These are phyloP conservation scores for Boloria selene DNA, from an alignment of 2,888 invertebrate species.

Conservation along the genomic window DNA sequence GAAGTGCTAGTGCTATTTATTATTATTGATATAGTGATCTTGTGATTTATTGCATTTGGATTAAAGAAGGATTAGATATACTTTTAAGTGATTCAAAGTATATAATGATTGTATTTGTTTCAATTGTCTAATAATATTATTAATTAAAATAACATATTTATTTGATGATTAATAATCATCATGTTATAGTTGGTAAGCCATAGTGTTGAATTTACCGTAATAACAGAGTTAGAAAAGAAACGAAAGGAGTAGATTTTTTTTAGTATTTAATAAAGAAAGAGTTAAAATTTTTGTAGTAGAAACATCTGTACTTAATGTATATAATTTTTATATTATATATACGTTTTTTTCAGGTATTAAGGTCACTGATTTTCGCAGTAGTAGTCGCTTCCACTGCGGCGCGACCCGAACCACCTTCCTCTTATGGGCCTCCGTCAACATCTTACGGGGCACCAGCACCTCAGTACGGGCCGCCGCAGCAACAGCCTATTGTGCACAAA, in stretches of 20 bases:
- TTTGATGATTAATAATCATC: too few relatives aligned
- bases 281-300: too few relatives aligned
- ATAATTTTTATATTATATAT: conserved; percentile 3
- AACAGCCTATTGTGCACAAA: conserved; percentile 91
- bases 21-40: conserved; percentile 47
- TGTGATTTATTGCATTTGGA: conserved; percentile 3
- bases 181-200: too few relatives aligned
- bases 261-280: too few relatives aligned
- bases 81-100: neutral
- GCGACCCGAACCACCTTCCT: conserved; percentile 81
- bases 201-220: too few relatives aligned
- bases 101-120: neutral
- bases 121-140: too few relatives aligned
- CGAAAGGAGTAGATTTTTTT: too few relatives aligned
- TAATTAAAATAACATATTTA: too few relatives aligned
- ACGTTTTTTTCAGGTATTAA: conserved; percentile 72
- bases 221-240: too few relatives aligned
- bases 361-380: conserved; percentile 69
- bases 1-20: conserved; percentile 44
- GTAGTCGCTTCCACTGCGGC: conserved; percentile 70
- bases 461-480: conserved; percentile 88
- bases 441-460: conserved; percentile 82
- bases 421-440: conserved; percentile 82
- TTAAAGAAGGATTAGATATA: conserved; percentile 4
- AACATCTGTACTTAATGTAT: neutral